phyloP scores from a whole-genome alignment of 2,888 invertebrate genomes.

The Tiliacea citrago region DNA sequence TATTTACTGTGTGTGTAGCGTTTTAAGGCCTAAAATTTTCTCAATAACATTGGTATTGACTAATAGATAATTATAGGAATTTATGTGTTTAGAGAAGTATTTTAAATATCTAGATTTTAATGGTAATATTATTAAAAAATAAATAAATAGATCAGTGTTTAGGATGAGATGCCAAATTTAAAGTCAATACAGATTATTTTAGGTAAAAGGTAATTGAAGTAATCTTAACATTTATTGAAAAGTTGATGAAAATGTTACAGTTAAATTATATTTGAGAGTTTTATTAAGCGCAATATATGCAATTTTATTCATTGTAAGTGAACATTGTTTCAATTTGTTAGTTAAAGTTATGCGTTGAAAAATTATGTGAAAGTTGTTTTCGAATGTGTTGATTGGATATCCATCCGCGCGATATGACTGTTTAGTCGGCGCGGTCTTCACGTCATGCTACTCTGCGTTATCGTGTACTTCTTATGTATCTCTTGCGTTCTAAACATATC shows the following conservation, averaged over 20 bases:
- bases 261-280: slow-evolving; percentile 91
- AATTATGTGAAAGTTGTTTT: slow-evolving; percentile 84
- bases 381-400: slow-evolving; percentile 67
- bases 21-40: slow-evolving; percentile 88
- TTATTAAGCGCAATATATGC: slow-evolving; percentile 90
- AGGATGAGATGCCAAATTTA: slow-evolving; percentile 92
- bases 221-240: slow-evolving; percentile 90
- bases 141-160: slow-evolving; percentile 89
- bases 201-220: slow-evolving; percentile 90
- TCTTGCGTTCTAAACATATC: slow-evolving; percentile 82
- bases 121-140: slow-evolving; percentile 85
- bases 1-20: slow-evolving; percentile 83
- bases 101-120: slow-evolving; percentile 90
- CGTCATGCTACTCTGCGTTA: slow-evolving; percentile 58
- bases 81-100: slow-evolving; percentile 91
- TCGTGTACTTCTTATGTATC: slow-evolving; percentile 53
- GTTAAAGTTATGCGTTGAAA: slow-evolving; percentile 90
- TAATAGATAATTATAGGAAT: slow-evolving; percentile 90
- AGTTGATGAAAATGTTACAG: slow-evolving; percentile 90
- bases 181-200: slow-evolving; percentile 92
- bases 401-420: slow-evolving; percentile 62
- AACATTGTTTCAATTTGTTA: slow-evolving; percentile 90
- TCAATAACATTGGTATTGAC: slow-evolving; percentile 88
- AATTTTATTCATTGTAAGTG: slow-evolving; percentile 90
- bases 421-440: slow-evolving; percentile 58